Conservation (phyloP, 1,140 invertebrate species). For the Papilio glaucus region DNA sequence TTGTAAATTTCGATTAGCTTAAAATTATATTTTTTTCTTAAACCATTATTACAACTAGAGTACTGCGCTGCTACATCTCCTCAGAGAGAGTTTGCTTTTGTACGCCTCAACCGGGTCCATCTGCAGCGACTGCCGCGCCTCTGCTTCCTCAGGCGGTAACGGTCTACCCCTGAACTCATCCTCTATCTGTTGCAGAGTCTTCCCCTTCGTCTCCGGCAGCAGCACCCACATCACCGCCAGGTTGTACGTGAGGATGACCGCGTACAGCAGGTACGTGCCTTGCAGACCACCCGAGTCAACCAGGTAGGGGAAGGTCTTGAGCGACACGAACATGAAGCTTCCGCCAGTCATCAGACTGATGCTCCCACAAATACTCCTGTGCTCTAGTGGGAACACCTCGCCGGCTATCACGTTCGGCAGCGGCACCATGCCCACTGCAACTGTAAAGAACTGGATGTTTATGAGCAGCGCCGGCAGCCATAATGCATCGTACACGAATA, state of each 20-base stretch:
- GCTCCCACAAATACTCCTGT: constrained; percentile 57
- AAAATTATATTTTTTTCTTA: not conserved
- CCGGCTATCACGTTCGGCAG: constrained; percentile 65
- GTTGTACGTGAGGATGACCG: constrained; percentile 43
- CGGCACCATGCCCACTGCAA: constrained; percentile 62
- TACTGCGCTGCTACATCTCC: constrained; percentile 41
- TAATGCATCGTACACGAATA: constrained; percentile 46
- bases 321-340: constrained; percentile 46
- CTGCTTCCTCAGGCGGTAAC: constrained; percentile 50
- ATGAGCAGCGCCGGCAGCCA: constrained; percentile 65
- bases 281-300: constrained; percentile 44
- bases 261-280: constrained; percentile 51
- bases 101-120: constrained; percentile 46
- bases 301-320: constrained; percentile 54
- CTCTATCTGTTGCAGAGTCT: constrained; percentile 59
- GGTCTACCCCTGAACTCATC: constrained; percentile 53
- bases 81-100: constrained; percentile 56
- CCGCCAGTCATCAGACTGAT: constrained; percentile 52
- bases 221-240: constrained; percentile 52
- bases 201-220: constrained; percentile 57
- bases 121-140: constrained; percentile 50
- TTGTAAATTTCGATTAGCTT: constrained; percentile 15
- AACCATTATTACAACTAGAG: constrained; percentile 5
- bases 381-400: constrained; percentile 64
- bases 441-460: constrained; percentile 61